Evolutionary conservation across 2,888 invertebrate genomes (phyloP).

Genomic region (Patella depressa): DNA sequence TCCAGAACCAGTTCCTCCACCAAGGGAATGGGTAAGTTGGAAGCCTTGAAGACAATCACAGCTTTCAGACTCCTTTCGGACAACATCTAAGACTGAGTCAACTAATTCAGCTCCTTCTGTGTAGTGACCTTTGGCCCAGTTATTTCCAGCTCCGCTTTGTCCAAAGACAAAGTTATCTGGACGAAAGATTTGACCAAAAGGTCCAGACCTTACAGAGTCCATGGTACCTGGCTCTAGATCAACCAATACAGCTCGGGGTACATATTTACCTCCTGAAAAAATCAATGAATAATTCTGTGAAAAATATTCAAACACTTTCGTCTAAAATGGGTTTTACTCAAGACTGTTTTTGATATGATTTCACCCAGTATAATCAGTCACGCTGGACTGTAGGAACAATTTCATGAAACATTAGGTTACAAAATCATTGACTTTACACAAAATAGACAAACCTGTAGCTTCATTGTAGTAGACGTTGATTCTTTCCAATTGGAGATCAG

Average conservation of each 20-base stretch:
- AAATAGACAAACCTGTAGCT: not conserved
- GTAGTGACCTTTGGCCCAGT: conserved; percentile 9
- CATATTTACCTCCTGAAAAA: conserved; percentile 8
- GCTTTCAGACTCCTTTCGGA: conserved; percentile 30
- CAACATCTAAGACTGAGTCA: not conserved
- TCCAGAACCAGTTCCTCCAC: conserved; percentile 7
- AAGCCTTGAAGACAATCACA: conserved; percentile 39
- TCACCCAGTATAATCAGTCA: no score
- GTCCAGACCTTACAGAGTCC: conserved; percentile 17
- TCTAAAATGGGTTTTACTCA: no score
- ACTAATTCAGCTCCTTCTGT: conserved; percentile 3
- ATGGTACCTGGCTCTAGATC: conserved; percentile 9
- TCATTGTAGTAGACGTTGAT: not conserved
- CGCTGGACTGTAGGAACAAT: no score
- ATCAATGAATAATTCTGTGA: not conserved
- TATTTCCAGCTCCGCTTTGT: not conserved
- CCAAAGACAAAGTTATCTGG: conserved; percentile 8
- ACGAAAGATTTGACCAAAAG: conserved; percentile 1
- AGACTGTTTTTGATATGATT: no score
- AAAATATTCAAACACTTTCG: no score
- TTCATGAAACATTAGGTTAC: no score
- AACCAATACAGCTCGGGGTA: conserved; percentile 3
- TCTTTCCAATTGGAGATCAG: conserved; percentile 2
- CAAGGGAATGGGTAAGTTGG: conserved; percentile 32
- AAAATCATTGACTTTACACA: no score